Evolutionary conservation across 2,888 invertebrate species (phyloP).

Genomic region (Adelphocoris suturalis): DNA sequence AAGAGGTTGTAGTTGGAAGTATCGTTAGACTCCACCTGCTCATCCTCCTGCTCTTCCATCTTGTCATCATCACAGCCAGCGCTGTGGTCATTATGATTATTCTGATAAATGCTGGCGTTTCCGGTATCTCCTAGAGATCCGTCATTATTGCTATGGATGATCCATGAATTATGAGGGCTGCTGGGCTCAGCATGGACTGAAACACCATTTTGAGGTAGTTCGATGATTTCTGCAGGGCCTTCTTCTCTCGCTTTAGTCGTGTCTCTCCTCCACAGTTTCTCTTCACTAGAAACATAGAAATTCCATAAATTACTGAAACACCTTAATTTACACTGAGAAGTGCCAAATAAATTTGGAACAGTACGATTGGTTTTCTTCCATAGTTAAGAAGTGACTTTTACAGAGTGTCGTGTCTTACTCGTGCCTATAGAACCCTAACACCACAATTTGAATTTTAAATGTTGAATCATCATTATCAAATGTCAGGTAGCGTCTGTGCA

Average conservation of each 20-base stretch:
- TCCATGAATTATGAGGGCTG: constrained; percentile 68
- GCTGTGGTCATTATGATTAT: not conserved
- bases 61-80: not conserved
- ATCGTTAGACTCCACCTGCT: constrained; percentile 45
- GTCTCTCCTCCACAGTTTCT: constrained; percentile 63
- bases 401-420: too few species aligned
- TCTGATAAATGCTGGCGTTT: not conserved
- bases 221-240: constrained; percentile 69
- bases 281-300: constrained; percentile 29
- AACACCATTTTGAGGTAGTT: constrained; percentile 26
- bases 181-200: constrained; percentile 2
- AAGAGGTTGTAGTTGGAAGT: constrained; percentile 61
- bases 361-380: too few species aligned
- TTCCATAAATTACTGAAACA: too few species aligned
- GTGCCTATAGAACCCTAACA: too few species aligned
- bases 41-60: constrained; percentile 47
- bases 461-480: too few species aligned
- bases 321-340: too few species aligned
- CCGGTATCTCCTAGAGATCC: constrained; percentile 60
- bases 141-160: constrained; percentile 71
- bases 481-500: too few species aligned
- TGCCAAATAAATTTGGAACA: too few species aligned
- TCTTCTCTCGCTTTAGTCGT: constrained; percentile 61
- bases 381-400: too few species aligned
- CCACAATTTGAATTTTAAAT: too few species aligned